Evolutionary conservation across 2,113 vertebrate species (phyloP).

Genomic region (Leucosticte australis): DNA sequence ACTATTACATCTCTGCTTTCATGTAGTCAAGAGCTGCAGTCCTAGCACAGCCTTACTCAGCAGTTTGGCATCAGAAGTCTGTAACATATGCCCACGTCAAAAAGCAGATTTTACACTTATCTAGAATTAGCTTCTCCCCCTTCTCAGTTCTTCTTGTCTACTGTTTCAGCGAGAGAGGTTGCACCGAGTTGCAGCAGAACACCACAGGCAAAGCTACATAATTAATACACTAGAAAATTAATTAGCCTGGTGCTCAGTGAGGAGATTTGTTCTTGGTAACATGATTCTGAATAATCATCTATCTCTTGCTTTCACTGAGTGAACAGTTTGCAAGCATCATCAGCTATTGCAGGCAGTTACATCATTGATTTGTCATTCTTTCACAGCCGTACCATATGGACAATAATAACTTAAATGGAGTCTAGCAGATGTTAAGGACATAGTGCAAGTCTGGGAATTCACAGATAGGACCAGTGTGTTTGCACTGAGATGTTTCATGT

Average conservation of each 20-base stretch:
- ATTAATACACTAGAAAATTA: slow-evolving; percentile 56
- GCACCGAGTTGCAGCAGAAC: background rate
- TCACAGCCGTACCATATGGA: slow-evolving; percentile 13
- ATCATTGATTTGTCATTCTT: slow-evolving; percentile 57
- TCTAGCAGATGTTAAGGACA: slow-evolving; percentile 48
- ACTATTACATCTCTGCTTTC: background rate
- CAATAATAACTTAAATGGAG: slow-evolving; percentile 43
- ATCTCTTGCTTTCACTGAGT: slow-evolving; percentile 21
- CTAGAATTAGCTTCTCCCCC: background rate
- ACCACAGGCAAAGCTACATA: background rate
- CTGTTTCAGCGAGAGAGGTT: background rate
- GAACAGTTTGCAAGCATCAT: slow-evolving; percentile 37
- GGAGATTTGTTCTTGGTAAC: slow-evolving; percentile 13
- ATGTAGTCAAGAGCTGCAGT: background rate
- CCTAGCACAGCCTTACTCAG: background rate
- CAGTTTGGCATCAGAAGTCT: background rate
- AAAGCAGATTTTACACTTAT: background rate
- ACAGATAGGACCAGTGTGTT: background rate
- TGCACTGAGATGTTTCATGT: background rate
- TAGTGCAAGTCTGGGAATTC: slow-evolving; percentile 18
- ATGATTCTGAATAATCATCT: slow-evolving; percentile 50
- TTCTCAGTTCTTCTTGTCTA: background rate
- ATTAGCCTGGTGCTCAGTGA: slow-evolving; percentile 13
- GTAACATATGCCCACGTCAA: background rate
- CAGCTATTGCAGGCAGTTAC: slow-evolving; percentile 20